Evolutionary conservation across 2,113 vertebrate species (phyloP).

Genomic region (Bombycilla garrulus): DNA sequence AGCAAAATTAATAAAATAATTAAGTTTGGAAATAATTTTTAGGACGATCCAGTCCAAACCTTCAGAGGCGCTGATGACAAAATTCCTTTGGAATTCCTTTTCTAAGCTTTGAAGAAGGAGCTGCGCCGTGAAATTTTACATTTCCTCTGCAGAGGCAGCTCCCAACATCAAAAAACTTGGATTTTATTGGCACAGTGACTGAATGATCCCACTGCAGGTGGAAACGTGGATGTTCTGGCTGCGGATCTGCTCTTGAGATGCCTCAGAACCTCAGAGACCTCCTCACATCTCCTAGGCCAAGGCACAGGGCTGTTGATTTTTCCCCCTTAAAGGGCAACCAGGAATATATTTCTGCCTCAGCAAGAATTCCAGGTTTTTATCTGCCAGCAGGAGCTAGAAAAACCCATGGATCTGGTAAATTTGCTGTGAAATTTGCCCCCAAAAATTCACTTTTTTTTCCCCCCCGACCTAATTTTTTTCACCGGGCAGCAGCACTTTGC

Average conservation of each 20-base stretch:
- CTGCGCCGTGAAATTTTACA: accelerated
- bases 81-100: background rate
- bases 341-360: background rate
- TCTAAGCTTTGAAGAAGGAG: background rate
- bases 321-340: background rate
- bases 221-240: background rate
- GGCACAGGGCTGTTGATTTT: background rate
- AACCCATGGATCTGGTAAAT: background rate
- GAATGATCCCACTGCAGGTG: background rate
- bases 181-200: background rate
- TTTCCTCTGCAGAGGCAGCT: background rate
- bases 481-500: background rate
- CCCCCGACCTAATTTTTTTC: background rate
- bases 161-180: background rate
- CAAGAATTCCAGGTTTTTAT: background rate
- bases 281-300: background rate
- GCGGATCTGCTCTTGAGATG: accelerated
- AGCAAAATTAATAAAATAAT: background rate
- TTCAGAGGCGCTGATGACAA: accelerated
- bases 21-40: background rate
- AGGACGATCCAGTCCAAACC: too few species aligned
- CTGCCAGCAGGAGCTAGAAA: background rate
- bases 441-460: background rate
- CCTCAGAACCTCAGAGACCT: background rate
- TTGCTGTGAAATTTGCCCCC: accelerated